Evolutionary conservation across 2,888 invertebrate species (phyloP).

Genomic region (Stenichneumon culpator): DNA sequence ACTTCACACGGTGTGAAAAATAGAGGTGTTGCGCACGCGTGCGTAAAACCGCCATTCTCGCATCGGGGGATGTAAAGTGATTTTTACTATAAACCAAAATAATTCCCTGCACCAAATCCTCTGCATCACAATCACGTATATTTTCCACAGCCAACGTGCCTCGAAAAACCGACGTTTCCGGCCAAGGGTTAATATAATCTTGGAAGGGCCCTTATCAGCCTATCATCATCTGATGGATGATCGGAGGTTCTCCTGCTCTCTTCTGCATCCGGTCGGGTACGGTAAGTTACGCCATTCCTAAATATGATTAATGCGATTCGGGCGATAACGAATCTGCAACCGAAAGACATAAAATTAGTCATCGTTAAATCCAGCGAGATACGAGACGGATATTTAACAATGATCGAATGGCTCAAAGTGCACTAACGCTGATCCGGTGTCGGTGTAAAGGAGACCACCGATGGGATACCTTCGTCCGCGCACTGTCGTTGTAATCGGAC

Average conservation of each 20-base stretch:
- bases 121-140: too few relatives aligned
- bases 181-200: not conserved
- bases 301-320: constrained; percentile 23
- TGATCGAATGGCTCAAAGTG: not conserved
- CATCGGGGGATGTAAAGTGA: too few relatives aligned
- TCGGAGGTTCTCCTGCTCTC: constrained; percentile 10
- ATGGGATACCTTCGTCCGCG: constrained; percentile 11
- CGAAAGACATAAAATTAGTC: not conserved
- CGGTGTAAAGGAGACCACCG: constrained; percentile 25
- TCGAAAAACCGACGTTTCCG: too few relatives aligned
- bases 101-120: too few relatives aligned
- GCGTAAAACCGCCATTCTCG: too few relatives aligned
- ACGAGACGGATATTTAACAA: not conserved
- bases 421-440: not conserved
- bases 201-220: constrained; percentile 1
- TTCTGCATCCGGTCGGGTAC: not conserved
- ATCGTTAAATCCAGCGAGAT: not conserved
- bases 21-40: too few relatives aligned
- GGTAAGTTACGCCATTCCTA: not conserved
- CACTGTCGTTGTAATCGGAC: constrained; percentile 80
- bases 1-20: too few relatives aligned
- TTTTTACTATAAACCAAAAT: too few relatives aligned
- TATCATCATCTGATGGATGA: constrained; percentile 18
- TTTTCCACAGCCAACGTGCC: too few relatives aligned
- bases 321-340: constrained; percentile 18